Evolutionary conservation across 2,113 vertebrate species (phyloP).

Genomic region (Diadophis punctatus): DNA sequence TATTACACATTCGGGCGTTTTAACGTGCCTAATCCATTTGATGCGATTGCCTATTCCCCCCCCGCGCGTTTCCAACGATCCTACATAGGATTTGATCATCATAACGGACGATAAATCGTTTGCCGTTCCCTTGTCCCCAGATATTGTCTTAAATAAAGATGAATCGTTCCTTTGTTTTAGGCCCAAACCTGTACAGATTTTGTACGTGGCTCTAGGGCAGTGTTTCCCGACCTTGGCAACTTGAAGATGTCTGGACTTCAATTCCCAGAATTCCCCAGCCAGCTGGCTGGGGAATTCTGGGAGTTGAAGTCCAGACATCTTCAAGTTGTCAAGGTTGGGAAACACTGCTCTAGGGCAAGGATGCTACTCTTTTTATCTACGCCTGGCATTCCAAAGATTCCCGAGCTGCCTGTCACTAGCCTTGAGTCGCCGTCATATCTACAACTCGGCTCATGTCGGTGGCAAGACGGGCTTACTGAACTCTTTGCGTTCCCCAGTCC

Average conservation of each 20-base stretch:
- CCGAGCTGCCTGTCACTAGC: background rate
- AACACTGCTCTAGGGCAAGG: background rate
- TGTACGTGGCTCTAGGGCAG: no score
- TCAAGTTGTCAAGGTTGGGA: no score
- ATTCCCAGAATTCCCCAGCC: no score
- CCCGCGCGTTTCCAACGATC: background rate
- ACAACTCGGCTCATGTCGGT: background rate
- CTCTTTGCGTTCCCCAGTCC: background rate
- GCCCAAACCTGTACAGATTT: background rate
- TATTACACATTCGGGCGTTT: background rate
- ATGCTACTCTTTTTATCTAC: background rate
- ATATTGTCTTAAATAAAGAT: background rate
- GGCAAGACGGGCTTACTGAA: no score
- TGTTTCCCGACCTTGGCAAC: no score
- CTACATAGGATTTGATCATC: no score
- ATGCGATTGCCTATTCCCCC: background rate
- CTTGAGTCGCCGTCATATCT: background rate
- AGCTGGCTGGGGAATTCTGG: no score
- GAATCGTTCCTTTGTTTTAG: background rate
- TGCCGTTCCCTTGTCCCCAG: no score
- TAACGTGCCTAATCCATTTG: background rate
- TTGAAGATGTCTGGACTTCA: no score
- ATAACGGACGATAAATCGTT: no score
- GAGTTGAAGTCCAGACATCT: no score
- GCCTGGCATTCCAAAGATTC: background rate